Evolutionary conservation across 2,888 invertebrate genomes (phyloP), one percentile per base, ranked within the genome.

Genomic region (Dichetophora obliterata): DNA sequence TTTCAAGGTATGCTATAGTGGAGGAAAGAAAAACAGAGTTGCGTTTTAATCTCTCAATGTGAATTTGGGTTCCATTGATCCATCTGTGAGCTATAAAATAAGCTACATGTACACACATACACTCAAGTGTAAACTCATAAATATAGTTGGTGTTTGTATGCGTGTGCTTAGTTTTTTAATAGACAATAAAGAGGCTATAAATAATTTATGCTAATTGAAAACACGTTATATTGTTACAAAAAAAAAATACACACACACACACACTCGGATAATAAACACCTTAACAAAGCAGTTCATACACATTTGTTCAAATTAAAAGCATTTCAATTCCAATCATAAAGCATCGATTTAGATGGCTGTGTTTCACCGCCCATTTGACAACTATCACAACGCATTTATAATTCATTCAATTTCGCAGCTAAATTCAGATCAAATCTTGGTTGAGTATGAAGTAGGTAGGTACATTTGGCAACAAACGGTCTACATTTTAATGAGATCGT

Each of bases 121-220:
- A 16, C 14, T 27, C 59, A 5, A 9, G 27, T 27, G 11, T 27
- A 22, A 5, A 59, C 24, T 27, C 27, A 27, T 59, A 27, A 24
- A 59, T 14, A 19, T 14, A 27, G 50, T 52, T 69, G 16, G 16
- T 37, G 14, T n/a, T n/a, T 8, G 8, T 22, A 22, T 22, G 43
- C 11, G 43, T 66, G 59, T 16, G 14, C 14, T 37, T 16, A 16
- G 52, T 22, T 52, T 52, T 50, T 5, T 11, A 48, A 22, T 24
- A 19, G 24, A n/a, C 24, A 11, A 19, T 22, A 27, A 66, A 48
- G 48, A 43, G 24, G 66, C 22, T 34, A 54, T 37, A 54, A 70
- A 70, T 70, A 54, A 54, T 37, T 70, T 54, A 57, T 70, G 54
- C 31, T 54, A 57, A 70, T 69, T 27, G 27, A 34, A 34, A 70